Evolutionary conservation across 2,888 invertebrate genomes (phyloP), one percentile per base, ranked within the genome.

Genomic region (Calliphora vomitoria): DNA sequence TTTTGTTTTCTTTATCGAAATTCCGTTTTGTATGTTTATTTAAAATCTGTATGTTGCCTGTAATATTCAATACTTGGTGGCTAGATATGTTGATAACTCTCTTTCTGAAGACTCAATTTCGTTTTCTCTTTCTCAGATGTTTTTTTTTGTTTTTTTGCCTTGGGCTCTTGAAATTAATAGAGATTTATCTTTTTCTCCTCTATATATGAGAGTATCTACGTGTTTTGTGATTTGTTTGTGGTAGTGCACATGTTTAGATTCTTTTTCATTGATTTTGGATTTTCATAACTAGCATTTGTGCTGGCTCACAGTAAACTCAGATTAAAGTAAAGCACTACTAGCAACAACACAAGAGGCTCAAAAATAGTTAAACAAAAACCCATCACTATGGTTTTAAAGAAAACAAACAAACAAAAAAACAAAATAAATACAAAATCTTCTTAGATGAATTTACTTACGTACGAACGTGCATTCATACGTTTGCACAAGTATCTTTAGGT

Each of bases 381-480:
- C 58, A 74, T 47, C 58, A 55, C 55, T 64, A 55, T 44, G 72
- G 71, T 53, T 38, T 72, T n/a, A 58, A 66, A 66, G 35, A 55
- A 82, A 66, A 82, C 44, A 82, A 82, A 82, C 47, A 82, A 74
- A 64, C 38, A 35, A 31, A 55, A 64, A 41, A 25, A 64, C 25
- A 64, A 35, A 31, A 55, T 50, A 41, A 25, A 64, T 38, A 64
- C 25, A 41, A 44, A 82, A 74, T 53, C 71, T 62, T 62, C 62
- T 82, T 55, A 66, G 55, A 64, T 44, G 38, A 66, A 80, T 53
- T 76, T 68, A 66, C 41, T 25, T 38, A 53, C 8, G n/a, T 15
- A 53, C n/a, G 11, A 15, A 50, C 50, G 3, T 11, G 20, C 11
- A 58, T 18, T 13, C 8, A 25, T 50, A 53, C 60, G 38, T 62